These are phyloP conservation scores for Sapayoa aenigma DNA, from an alignment of 2,113 vertebrate genomes.

Conservation along the genomic window DNA sequence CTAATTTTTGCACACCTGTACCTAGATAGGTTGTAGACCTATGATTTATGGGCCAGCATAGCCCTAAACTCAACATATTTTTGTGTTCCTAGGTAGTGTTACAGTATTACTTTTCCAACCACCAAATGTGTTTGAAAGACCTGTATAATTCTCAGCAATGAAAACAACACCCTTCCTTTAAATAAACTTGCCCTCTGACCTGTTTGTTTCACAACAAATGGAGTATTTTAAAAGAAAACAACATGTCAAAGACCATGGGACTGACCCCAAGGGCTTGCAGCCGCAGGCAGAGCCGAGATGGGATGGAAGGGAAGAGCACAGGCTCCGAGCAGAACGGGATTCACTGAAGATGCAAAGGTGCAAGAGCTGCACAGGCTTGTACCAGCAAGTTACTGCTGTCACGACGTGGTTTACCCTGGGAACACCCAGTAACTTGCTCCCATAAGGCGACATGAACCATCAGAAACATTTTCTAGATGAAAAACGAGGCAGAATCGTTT, in stretches of 20 bases:
- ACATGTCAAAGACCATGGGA: not conserved
- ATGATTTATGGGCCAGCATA: not conserved
- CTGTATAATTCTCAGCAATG: not conserved
- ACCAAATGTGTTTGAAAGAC: not conserved
- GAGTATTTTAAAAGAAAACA: not conserved
- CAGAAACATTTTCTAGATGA: not conserved
- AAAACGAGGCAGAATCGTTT: not conserved
- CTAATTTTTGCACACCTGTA: constrained; percentile 35
- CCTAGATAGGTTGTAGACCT: not conserved
- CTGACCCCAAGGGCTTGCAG: not conserved
- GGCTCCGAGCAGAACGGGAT: not conserved
- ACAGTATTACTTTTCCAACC: not conserved
- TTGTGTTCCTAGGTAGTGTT: not conserved
- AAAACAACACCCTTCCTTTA: not conserved
- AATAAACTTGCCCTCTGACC: not conserved
- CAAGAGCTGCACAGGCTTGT: not conserved
- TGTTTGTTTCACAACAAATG: not conserved
- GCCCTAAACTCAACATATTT: not conserved
- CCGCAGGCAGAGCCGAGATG: not conserved
- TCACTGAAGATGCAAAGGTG: not conserved
- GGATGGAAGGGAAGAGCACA: not conserved
- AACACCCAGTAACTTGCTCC: not conserved
- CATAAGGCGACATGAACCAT: not conserved
- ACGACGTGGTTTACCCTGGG: not conserved
- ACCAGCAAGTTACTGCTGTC: not conserved